Evolutionary conservation across 53 echinoderm and acorn worm genomes (phyloP).

Genomic region (Echinometra lucunter): DNA sequence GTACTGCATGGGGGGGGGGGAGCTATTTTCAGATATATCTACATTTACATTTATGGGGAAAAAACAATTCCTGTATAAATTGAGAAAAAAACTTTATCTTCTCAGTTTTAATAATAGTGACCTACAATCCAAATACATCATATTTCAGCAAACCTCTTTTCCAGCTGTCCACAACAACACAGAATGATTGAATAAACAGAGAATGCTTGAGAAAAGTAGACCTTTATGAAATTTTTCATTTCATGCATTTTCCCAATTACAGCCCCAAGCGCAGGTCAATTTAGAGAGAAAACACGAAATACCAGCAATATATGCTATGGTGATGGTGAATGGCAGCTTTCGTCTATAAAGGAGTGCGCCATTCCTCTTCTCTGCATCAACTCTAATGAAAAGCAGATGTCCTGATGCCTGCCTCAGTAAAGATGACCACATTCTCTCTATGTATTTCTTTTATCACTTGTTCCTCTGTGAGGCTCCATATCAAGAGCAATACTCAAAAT

Average conservation of each 20-base stretch:
- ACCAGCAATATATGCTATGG: neutral
- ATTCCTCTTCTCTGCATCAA: conserved; percentile 28
- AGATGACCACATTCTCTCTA: no score
- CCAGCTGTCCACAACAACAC: conserved; percentile 17
- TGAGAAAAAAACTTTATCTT: neutral
- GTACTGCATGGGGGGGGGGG: neutral
- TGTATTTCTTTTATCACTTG: conserved; percentile 30
- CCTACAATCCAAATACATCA: neutral
- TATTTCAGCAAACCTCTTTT: neutral
- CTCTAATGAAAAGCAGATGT: conserved; percentile 48
- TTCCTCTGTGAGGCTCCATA: conserved; percentile 31
- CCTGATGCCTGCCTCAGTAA: neutral
- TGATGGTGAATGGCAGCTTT: conserved; percentile 2
- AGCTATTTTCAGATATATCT: neutral
- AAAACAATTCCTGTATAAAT: neutral
- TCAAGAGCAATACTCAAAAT: conserved; percentile 51
- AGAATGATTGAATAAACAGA: conserved; percentile 43
- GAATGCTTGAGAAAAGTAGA: conserved; percentile 20
- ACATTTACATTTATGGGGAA: no score
- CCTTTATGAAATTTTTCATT: conserved; percentile 55
- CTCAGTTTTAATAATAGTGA: neutral
- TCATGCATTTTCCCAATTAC: conserved; percentile 21
- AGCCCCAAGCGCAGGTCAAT: conserved; percentile 39
- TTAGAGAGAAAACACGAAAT: conserved; percentile 17
- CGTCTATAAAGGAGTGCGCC: conserved; percentile 15